Evolutionary conservation across 2,888 invertebrate genomes (phyloP).

Genomic region (Seira ritae): DNA sequence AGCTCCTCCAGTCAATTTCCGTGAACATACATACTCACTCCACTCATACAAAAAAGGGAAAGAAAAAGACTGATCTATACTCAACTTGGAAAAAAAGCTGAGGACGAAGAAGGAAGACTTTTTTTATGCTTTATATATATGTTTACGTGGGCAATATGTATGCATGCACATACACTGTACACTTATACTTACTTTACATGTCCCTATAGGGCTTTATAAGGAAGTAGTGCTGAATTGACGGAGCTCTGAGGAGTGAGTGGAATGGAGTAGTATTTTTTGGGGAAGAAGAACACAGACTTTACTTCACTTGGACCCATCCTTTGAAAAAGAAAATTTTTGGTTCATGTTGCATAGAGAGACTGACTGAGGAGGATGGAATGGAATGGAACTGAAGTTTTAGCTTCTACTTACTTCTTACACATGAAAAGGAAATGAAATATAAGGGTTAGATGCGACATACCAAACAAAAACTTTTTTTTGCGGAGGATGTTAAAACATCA

Average conservation of each 20-base stretch:
- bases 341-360: neutral
- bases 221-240: no score
- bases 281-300: no score
- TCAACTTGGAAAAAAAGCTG: no score
- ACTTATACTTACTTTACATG: neutral
- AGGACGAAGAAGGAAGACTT: no score
- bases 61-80: neutral
- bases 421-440: conserved; percentile 13
- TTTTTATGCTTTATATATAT: no score
- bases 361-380: no score
- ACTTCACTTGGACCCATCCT: conserved; percentile 9
- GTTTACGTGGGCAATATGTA: no score
- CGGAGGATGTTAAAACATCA: conserved; percentile 1
- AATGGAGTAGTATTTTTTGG: no score
- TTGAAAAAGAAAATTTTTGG: neutral
- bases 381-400: neutral
- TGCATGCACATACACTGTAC: neutral
- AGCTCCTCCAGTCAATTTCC: conserved; percentile 7
- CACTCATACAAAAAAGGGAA: neutral
- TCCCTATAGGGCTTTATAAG: no score
- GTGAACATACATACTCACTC: neutral
- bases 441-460: conserved; percentile 14
- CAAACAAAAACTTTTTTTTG: neutral
- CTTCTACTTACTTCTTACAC: neutral
- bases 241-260: no score